These are phyloP conservation scores for Zeuzera pyrina DNA, from an alignment of 2,888 invertebrate species.

Conservation along the genomic window DNA sequence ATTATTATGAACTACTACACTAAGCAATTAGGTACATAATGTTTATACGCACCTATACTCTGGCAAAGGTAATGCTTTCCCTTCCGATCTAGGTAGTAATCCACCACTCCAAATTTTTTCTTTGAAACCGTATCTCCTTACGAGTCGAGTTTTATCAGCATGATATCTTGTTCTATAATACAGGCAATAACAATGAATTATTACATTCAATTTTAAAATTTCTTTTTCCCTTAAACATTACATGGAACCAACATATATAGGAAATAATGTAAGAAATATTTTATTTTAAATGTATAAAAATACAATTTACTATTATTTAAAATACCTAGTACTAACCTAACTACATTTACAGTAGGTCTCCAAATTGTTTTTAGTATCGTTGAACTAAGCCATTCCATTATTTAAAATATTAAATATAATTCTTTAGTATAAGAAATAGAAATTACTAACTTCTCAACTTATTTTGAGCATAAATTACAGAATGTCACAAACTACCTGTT, in stretches of 20 bases:
- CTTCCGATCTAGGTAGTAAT: constrained; percentile 77
- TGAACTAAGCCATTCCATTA: constrained; percentile 48
- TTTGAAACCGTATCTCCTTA: constrained; percentile 80
- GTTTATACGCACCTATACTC: constrained; percentile 75
- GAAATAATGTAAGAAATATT: too few relatives aligned
- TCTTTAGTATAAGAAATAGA: too few relatives aligned
- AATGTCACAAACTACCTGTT: too few relatives aligned
- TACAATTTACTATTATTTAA: too few relatives aligned
- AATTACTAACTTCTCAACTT: too few relatives aligned
- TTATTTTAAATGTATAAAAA: too few relatives aligned
- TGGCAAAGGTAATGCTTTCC: constrained; percentile 75
- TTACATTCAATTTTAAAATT: neutral
- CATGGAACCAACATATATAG: too few relatives aligned
- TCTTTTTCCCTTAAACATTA: too few relatives aligned
- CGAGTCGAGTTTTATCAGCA: constrained; percentile 74
- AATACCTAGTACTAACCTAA: constrained; percentile 44
- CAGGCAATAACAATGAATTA: neutral
- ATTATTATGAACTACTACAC: too few relatives aligned
- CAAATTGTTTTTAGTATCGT: constrained; percentile 44
- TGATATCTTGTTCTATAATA: constrained; percentile 70
- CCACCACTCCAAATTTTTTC: constrained; percentile 79
- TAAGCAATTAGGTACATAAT: too few relatives aligned
- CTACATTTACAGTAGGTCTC: constrained; percentile 45
- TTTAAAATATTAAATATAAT: neutral
- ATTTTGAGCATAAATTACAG: too few relatives aligned